phyloP scores from a whole-genome alignment of 2,797 vertebrate species.

The Sebastes dallii region DNA sequence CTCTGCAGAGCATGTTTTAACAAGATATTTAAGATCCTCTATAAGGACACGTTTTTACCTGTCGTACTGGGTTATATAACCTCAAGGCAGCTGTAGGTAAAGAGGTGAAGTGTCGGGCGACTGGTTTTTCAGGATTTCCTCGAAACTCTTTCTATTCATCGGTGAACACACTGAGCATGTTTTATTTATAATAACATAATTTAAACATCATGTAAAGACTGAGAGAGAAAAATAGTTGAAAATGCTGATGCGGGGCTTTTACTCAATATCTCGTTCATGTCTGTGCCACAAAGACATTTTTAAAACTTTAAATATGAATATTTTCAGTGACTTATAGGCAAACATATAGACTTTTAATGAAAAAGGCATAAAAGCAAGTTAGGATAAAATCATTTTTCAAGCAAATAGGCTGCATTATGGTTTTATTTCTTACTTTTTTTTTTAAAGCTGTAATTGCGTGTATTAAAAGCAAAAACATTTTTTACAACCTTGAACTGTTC shows the following conservation, averaged over 20 bases:
- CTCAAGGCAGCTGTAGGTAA: not conserved
- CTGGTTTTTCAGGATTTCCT: slow-evolving; percentile 20
- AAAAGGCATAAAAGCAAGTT: not conserved
- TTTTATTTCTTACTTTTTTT: not conserved
- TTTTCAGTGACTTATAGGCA: not conserved
- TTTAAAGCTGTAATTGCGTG: not conserved
- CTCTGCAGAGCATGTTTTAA: not conserved
- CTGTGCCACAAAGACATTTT: no score
- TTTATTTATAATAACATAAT: not conserved
- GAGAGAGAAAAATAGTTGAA: not conserved
- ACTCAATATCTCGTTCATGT: not conserved
- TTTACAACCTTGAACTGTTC: not conserved
- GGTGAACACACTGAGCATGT: not conserved
- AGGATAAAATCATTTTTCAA: not conserved
- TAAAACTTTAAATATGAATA: not conserved
- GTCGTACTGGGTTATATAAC: not conserved
- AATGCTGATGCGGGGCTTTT: not conserved
- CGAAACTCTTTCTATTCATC: not conserved
- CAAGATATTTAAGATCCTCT: not conserved
- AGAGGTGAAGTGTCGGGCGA: not conserved
- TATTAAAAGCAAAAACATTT: not conserved
- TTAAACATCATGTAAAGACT: not conserved
- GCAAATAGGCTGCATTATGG: not conserved
- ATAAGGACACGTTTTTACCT: not conserved
- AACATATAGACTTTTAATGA: not conserved